Evolutionary conservation across 2,888 invertebrate species (phyloP).

Genomic region (Calliopum simillimum): DNA sequence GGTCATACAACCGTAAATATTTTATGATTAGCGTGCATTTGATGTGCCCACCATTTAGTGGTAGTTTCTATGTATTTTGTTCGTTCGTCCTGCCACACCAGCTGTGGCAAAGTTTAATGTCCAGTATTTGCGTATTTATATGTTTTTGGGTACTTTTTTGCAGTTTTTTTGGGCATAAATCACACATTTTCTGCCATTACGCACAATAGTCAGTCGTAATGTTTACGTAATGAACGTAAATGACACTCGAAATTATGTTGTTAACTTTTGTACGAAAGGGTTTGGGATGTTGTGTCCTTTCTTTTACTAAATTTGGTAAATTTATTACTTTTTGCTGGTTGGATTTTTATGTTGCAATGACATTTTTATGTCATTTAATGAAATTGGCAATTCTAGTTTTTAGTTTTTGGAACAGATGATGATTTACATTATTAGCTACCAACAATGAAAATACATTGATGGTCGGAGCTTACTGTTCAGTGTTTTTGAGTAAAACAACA

Average conservation of each 20-base stretch:
- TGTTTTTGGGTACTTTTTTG: background rate
- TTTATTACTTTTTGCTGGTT: constrained; percentile 20
- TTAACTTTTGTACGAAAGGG: constrained; percentile 24
- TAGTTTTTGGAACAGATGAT: too few relatives aligned
- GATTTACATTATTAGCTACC: too few relatives aligned
- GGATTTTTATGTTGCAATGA: background rate
- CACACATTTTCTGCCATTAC: constrained; percentile 23
- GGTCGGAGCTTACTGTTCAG: too few relatives aligned
- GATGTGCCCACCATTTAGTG: constrained; percentile 25
- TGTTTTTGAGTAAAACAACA: too few relatives aligned
- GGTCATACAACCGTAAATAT: constrained; percentile 30
- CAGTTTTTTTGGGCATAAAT: constrained; percentile 20
- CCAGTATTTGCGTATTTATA: background rate
- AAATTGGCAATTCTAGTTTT: too few relatives aligned
- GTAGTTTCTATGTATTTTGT: background rate
- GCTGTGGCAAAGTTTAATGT: background rate
- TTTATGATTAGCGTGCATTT: constrained; percentile 35
- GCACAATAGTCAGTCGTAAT: constrained; percentile 22
- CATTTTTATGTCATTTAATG: too few relatives aligned
- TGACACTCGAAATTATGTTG: constrained; percentile 33
- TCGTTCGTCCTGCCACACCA: background rate
- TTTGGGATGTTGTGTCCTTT: constrained; percentile 8
- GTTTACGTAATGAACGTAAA: constrained; percentile 33
- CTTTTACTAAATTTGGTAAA: background rate
- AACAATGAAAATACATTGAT: too few relatives aligned